A percentile compares a stretch with the other conserved stretches of the same genome.
Conservation (phyloP, 2,888 invertebrate genomes). For the Troglohyphantes excavatus region DNA sequence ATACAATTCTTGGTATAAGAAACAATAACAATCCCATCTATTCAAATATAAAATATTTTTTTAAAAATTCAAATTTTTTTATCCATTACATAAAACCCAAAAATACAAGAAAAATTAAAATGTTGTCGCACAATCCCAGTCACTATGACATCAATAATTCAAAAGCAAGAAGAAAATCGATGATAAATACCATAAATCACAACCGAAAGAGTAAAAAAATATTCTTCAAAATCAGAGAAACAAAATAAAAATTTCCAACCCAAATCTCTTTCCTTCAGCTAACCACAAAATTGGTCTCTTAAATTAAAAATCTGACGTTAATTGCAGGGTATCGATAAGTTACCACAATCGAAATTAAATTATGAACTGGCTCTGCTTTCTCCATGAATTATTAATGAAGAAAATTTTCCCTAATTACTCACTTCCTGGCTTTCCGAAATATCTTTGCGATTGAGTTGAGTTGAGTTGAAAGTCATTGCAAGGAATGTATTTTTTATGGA, state of each 20-base stretch:
- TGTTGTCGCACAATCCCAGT: not conserved
- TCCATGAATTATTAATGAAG: conserved; percentile 71
- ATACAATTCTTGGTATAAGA: too few species aligned
- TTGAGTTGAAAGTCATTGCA: not conserved
- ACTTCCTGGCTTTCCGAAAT: conserved; percentile 36
- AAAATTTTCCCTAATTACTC: conserved; percentile 60
- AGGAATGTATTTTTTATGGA: conserved; percentile 8
- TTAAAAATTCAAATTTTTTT: too few species aligned
- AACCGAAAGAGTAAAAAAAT: conserved; percentile 6
- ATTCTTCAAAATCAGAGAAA: not conserved
- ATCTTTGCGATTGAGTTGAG: conserved; percentile 35
- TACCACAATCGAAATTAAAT: conserved; percentile 66
- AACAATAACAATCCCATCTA: too few species aligned
- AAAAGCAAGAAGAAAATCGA: not conserved
- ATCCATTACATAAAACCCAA: too few species aligned
- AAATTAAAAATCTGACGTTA: conserved; percentile 73
- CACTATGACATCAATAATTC: not conserved
- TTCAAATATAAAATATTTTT: too few species aligned
- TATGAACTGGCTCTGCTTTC: conserved; percentile 30
- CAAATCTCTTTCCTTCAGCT: not conserved
- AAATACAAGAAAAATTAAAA: not conserved
- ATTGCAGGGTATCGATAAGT: conserved; percentile 81
- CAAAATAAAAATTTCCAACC: conserved; percentile 1
- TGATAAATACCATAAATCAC: conserved; percentile 20
- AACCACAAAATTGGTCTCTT: conserved; percentile 51